Evolutionary conservation across 1,140 invertebrate genomes (phyloP), one percentile per base, ranked within the genome.

Genomic region (Muscidifurax raptorellus): DNA sequence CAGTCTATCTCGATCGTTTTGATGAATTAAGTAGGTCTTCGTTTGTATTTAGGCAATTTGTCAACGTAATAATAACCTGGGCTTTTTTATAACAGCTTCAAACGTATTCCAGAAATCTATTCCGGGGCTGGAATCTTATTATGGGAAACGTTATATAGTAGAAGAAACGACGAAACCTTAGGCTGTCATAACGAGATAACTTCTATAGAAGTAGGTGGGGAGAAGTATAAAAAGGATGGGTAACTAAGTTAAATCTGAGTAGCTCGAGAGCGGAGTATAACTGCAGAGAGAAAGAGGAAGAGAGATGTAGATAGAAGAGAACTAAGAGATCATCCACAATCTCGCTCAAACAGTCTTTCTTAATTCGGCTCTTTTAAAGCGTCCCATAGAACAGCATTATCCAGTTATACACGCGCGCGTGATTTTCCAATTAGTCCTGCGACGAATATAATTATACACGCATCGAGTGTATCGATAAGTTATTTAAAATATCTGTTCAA

Each of bases 401-500:
- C 36, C 7, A 40, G 36, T 40, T 40, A 40, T n/a, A n/a, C n/a
- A n/a, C 6, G 0, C 32, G 25, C 44, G 47, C 44, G 75, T 78
- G 75, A 78, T 78, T 78, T 44, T 59, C 75, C 75, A 78, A 78
- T 78, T 78, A 78, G 44, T 64, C 59, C 75, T 6, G 75, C 75
- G 52, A 78, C n/a, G n/a, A n/a, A n/a, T n/a, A 59, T 78, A 78
- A 78, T 78, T 59, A 78, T 27, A 1, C 44, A 27, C 52, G 27
- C 30, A 47, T 47, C 44, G 3, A 12, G 7, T 40, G 36, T 40
- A 10, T 10, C 10, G 36, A 40, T 40, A 40, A 40, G 36, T 40
- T 40, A 40, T 40, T 40, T 40, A 40, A 40, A 32, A 40, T n/a
- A 40, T 40, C 10, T 40, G 13, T 18, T 52, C 15, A 52, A 18